Conservation (phyloP, 2,888 invertebrate species). For the Alcis repandata region DNA sequence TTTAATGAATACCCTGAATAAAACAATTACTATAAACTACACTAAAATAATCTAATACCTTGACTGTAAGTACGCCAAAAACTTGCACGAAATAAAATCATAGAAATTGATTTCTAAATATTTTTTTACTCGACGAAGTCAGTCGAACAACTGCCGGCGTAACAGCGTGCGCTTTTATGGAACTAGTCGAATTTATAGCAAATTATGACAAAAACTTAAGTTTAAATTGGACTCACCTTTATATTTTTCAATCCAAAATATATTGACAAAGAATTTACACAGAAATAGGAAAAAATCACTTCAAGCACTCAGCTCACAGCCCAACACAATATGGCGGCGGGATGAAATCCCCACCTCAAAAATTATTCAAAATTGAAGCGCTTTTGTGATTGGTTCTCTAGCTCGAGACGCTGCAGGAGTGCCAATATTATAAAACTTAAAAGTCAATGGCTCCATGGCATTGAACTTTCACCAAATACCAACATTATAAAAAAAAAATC, state of each 20-base stretch:
- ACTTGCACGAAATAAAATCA: neutral
- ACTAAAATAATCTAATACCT: neutral
- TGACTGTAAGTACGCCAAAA: neutral
- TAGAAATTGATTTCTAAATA: conserved; percentile 4
- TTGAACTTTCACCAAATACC: conserved; percentile 50
- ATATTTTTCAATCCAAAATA: conserved; percentile 77
- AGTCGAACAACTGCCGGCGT: conserved; percentile 56
- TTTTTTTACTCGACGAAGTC: conserved; percentile 7
- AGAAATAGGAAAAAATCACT: conserved; percentile 74
- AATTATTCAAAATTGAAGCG: conserved; percentile 80
- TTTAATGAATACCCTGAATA: neutral
- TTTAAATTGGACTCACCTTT: conserved; percentile 74
- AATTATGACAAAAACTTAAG: conserved; percentile 76
- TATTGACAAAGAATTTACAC: conserved; percentile 78
- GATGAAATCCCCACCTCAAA: conserved; percentile 81
- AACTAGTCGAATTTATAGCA: conserved; percentile 21
- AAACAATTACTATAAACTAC: neutral
- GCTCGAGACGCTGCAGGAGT: conserved; percentile 75
- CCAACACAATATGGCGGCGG: conserved; percentile 85
- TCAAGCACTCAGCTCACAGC: conserved; percentile 78
- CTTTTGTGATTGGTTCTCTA: conserved; percentile 70
- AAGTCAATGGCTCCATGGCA: conserved; percentile 50
- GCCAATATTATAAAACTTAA: conserved; percentile 57
- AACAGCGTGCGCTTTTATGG: conserved; percentile 18
- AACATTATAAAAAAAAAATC: conserved; percentile 45